A percentile compares a stretch with the other conserved stretches of the same genome.
Conservation (phyloP, 2,888 invertebrate genomes). For the Plagodis dolabraria region DNA sequence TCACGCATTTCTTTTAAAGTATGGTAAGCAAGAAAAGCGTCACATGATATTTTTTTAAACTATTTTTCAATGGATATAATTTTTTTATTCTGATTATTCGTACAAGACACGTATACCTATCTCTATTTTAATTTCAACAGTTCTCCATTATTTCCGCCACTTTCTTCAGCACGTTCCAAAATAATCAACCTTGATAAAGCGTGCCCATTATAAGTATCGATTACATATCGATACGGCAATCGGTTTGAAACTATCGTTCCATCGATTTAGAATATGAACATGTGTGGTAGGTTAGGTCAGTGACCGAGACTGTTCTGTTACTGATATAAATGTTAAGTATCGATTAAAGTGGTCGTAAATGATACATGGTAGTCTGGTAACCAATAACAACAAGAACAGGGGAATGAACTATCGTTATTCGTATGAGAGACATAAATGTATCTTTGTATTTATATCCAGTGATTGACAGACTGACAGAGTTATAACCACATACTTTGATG, state of each 20-base stretch:
- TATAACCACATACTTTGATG: no score
- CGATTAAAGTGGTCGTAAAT: conserved; percentile 26
- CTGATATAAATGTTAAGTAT: conserved; percentile 21
- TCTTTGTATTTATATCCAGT: no score
- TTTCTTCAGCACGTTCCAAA: conserved; percentile 18
- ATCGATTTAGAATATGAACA: conserved; percentile 24
- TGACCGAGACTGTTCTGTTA: conserved; percentile 36
- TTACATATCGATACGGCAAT: conserved; percentile 20
- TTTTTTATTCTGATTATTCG: no score
- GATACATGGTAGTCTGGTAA: conserved; percentile 14
- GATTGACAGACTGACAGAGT: no score
- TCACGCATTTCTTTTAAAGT: no score
- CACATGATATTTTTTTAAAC: no score
- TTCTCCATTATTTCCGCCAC: not conserved
- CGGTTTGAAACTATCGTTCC: conserved; percentile 14
- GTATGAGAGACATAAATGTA: no score
- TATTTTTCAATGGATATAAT: no score
- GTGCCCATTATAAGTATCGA: conserved; percentile 18
- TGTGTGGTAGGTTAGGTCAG: conserved; percentile 53
- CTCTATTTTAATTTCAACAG: not conserved
- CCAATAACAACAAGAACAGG: not conserved
- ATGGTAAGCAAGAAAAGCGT: no score
- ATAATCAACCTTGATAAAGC: conserved; percentile 23
- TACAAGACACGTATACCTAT: not conserved
- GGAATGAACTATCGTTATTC: not conserved